Percentiles rank a stretch among this genome's conserved stretches.
Conservation (phyloP, 2,113 vertebrate genomes). For the Blennius ocellaris region DNA sequence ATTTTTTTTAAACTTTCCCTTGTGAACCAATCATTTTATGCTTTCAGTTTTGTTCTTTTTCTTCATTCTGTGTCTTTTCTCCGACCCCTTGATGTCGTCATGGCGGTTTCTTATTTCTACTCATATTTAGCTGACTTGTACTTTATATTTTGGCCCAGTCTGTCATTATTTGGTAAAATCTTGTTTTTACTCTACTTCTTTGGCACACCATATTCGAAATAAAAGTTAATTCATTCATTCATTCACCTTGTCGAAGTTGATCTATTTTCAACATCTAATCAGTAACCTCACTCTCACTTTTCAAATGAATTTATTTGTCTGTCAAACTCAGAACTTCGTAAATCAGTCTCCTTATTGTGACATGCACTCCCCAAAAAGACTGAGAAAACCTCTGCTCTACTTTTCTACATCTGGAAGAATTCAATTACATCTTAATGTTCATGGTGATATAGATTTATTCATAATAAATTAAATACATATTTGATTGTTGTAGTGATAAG, state of each 20-base stretch:
- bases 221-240: too few species aligned
- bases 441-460: too few species aligned
- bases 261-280: slow-evolving; percentile 19
- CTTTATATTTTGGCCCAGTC: neutral
- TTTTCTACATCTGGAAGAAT: too few species aligned
- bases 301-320: neutral
- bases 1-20: slow-evolving; percentile 28
- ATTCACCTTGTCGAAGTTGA: slow-evolving; percentile 1
- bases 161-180: slow-evolving; percentile 11
- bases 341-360: neutral
- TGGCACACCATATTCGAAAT: too few species aligned
- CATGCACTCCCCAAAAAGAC: too few species aligned
- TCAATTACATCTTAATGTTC: too few species aligned
- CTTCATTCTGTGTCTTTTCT: slow-evolving; percentile 11
- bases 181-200: neutral
- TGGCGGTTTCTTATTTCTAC: slow-evolving; percentile 25
- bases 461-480: too few species aligned
- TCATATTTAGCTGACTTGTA: slow-evolving; percentile 29
- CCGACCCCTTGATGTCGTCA: neutral
- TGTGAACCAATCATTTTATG: slow-evolving; percentile 33
- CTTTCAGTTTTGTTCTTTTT: slow-evolving; percentile 21
- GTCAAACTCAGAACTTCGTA: slow-evolving; percentile 18
- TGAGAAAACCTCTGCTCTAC: too few species aligned
- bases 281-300: slow-evolving; percentile 13
- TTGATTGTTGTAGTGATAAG: slow-evolving; percentile 1